Percentiles rank a stretch among this genome's conserved stretches.
These are phyloP conservation scores for Ostrea edulis DNA, from an alignment of 1,140 invertebrate species.

Conservation along the genomic window DNA sequence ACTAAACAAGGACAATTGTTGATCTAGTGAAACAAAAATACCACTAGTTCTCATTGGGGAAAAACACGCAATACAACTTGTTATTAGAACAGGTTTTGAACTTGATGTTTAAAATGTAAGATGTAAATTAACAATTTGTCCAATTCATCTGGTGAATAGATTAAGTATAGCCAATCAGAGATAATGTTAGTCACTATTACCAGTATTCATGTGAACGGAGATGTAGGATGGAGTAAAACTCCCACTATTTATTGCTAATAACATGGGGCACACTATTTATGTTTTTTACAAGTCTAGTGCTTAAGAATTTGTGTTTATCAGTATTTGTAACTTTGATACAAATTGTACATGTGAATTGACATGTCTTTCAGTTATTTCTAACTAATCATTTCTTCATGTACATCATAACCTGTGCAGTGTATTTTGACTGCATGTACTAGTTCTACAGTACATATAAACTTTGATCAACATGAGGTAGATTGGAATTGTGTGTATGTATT, in stretches of 20 bases:
- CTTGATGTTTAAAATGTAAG: too few species aligned
- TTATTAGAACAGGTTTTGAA: too few species aligned
- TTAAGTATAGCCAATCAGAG: background rate
- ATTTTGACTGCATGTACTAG: background rate
- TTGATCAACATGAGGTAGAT: background rate
- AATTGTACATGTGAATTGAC: background rate
- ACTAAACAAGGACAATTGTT: too few species aligned
- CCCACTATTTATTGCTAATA: background rate
- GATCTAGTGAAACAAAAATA: too few species aligned
- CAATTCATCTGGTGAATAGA: too few species aligned
- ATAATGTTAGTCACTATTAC: background rate
- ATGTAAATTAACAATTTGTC: too few species aligned
- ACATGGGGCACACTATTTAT: background rate
- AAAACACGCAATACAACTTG: too few species aligned
- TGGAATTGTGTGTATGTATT: background rate
- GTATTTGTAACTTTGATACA: background rate
- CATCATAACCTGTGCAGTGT: background rate
- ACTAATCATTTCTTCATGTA: background rate
- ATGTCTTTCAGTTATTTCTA: slow-evolving; percentile 19
- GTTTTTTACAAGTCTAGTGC: background rate
- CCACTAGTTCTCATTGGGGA: too few species aligned
- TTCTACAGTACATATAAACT: background rate
- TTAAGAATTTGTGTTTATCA: background rate
- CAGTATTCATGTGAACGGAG: background rate
- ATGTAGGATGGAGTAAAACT: background rate